Evolutionary conservation across 2,888 invertebrate genomes (phyloP), one percentile per base, ranked within the genome.

Genomic region (Phyto melanocephala): DNA sequence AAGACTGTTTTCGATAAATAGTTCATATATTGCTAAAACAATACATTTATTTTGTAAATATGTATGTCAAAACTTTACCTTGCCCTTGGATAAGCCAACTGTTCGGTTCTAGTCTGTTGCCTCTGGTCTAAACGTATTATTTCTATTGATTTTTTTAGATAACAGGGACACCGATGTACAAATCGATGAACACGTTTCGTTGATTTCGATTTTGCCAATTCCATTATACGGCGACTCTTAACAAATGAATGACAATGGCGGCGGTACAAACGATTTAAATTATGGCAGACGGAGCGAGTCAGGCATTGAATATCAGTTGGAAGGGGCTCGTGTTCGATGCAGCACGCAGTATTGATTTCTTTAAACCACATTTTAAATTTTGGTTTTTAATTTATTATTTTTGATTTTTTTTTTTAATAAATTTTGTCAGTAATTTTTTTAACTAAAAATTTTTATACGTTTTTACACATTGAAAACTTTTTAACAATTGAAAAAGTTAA

Each of bases 71-170:
- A 45, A n/a, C 28, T 6, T 20, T 20, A 87, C 88, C 87, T 83
- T 0, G 88, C 87, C 0, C 77, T 72, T 1, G 90, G 90, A 85
- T 87, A 85, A 0, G 90, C 87, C 33, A 90, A 79, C 75, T 90
- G 90, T 40, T 90, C 88, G 17, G 89, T 90, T 37, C 90, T 87
- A 0, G 90, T 90, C n/a, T 85, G 37, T 1, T 13, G 47, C 3
- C 86, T 85, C 17, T 45, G 5, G 1, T 89, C 86, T 11, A 86
- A 84, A 5, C 76, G 85, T 17, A 88, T 80, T 1, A 88, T 84
- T 40, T 89, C 84, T 33, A 88, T 86, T 3, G 85, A 80, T 70
- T 89, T 90, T 15, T 82, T 86, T 1, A 87, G 87, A 8, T 63
- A 82, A 60, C 89, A 89, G 1, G 88, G 40, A 60, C 89, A 90